Conservation (phyloP, 1,140 invertebrate genomes). For the Proales similis region DNA sequence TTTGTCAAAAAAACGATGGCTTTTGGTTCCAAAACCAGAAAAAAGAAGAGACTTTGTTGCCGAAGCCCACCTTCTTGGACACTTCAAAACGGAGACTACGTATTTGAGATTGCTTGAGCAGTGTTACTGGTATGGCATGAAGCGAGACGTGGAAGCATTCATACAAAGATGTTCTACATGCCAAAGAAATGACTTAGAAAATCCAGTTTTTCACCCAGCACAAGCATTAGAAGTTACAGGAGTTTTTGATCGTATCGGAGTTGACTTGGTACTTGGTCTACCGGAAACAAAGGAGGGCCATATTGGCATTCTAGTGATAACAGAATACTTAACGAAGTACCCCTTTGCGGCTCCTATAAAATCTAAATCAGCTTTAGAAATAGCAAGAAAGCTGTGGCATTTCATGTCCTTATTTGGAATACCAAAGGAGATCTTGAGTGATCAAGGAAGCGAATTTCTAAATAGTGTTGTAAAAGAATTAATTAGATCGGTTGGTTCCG, state of each 20-base stretch:
- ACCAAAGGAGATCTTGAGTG: slow-evolving; percentile 4
- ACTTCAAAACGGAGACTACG: not conserved
- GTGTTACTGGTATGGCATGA: slow-evolving; percentile 7
- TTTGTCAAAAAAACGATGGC: not conserved
- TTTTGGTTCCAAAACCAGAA: not conserved
- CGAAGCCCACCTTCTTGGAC: slow-evolving; percentile 8
- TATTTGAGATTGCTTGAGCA: slow-evolving; percentile 1
- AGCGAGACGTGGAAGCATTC: not conserved
- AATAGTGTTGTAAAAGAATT: slow-evolving; percentile 3
- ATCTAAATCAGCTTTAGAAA: slow-evolving; percentile 4
- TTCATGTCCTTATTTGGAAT: not conserved
- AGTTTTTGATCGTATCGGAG: slow-evolving; percentile 6
- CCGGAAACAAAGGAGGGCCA: not conserved
- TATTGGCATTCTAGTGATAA: slow-evolving; percentile 2
- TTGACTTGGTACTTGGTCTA: slow-evolving; percentile 1
- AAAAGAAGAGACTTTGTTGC: not conserved
- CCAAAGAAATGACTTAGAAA: slow-evolving; percentile 3
- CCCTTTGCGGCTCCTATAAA: not conserved
- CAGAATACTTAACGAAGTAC: slow-evolving; percentile 7
- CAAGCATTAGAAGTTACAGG: not conserved
- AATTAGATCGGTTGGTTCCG: slow-evolving; percentile 6
- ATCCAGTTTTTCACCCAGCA: not conserved
- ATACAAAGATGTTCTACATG: not conserved
- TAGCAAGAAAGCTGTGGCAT: too few relatives aligned
- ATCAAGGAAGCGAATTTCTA: slow-evolving; percentile 17